A percentile compares a stretch with the other conserved stretches of the same genome.
These are phyloP conservation scores for Danaus plexippus DNA, from an alignment of 1,140 invertebrate species.

Conservation along the genomic window DNA sequence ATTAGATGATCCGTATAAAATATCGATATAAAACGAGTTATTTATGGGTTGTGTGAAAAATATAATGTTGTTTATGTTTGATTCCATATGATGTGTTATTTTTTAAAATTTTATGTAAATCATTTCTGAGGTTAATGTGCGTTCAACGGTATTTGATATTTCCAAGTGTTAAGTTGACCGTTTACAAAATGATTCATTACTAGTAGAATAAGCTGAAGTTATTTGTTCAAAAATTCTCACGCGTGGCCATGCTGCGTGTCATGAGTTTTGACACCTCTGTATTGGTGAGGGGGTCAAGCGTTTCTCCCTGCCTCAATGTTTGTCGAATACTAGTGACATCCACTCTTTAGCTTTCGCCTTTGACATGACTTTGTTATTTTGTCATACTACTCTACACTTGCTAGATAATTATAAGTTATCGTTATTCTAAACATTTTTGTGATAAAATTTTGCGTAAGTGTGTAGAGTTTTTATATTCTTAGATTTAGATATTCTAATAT, in stretches of 20 bases:
- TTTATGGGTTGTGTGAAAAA: conserved; percentile 23
- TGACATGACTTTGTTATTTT: conserved; percentile 7
- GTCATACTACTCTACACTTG: too few species aligned
- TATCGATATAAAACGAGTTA: conserved; percentile 20
- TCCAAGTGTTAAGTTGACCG: conserved; percentile 52
- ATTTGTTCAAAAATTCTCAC: conserved; percentile 68
- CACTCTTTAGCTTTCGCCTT: conserved; percentile 26
- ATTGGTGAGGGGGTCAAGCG: conserved; percentile 45
- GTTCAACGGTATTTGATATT: conserved; percentile 42
- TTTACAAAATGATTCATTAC: conserved; percentile 67
- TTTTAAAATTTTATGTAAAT: conserved; percentile 43
- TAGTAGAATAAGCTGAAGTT: conserved; percentile 57
- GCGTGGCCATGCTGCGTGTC: conserved; percentile 47
- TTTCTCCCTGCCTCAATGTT: conserved; percentile 37
- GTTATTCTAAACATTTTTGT: too few species aligned
- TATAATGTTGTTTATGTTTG: conserved; percentile 22
- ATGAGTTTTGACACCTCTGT: conserved; percentile 56
- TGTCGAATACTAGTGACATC: conserved; percentile 35
- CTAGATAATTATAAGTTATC: too few species aligned
- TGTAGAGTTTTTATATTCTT: conserved; percentile 12
- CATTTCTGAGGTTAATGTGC: conserved; percentile 35
- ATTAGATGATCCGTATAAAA: conserved; percentile 21
- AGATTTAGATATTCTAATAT: conserved; percentile 16
- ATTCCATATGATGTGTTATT: conserved; percentile 20
- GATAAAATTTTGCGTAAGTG: too few species aligned